Evolutionary conservation across 1,140 invertebrate species (phyloP).

Genomic region (Carcinoscorpius rotundicauda): DNA sequence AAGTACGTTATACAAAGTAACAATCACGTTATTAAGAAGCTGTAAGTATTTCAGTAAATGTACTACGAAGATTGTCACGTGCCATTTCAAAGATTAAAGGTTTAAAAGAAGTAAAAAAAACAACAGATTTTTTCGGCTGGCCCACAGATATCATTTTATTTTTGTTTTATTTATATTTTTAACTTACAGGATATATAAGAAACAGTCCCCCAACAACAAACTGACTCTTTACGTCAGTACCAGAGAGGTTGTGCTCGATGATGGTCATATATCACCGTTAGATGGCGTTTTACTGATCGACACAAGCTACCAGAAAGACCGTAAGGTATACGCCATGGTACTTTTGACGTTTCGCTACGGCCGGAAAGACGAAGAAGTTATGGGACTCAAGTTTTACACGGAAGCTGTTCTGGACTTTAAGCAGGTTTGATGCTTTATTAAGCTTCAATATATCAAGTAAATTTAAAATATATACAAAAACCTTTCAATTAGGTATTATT

Average conservation of each 20-base stretch:
- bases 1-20: too few relatives aligned
- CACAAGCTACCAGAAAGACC: constrained; percentile 56
- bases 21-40: too few relatives aligned
- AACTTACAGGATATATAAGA: constrained; percentile 66
- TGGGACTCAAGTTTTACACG: constrained; percentile 64
- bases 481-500: too few relatives aligned
- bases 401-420: constrained; percentile 22
- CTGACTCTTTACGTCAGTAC: constrained; percentile 64
- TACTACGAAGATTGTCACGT: too few relatives aligned
- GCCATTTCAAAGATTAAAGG: too few relatives aligned
- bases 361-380: constrained; percentile 79
- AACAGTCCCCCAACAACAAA: constrained; percentile 67
- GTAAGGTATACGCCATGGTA: constrained; percentile 67
- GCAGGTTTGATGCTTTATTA: constrained; percentile 13
- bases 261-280: constrained; percentile 36
- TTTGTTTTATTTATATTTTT: too few relatives aligned
- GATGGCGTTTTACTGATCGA: constrained; percentile 66
- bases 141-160: too few relatives aligned
- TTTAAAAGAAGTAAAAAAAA: too few relatives aligned
- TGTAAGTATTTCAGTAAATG: too few relatives aligned
- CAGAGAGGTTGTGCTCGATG: constrained; percentile 58
- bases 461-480: too few relatives aligned
- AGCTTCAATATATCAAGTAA: too few relatives aligned
- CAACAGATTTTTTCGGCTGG: too few relatives aligned
- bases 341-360: constrained; percentile 78